Base-by-base conservation (phyloP, 2,113 vertebrate genomes). In the Pelecanus crispus region DNA sequence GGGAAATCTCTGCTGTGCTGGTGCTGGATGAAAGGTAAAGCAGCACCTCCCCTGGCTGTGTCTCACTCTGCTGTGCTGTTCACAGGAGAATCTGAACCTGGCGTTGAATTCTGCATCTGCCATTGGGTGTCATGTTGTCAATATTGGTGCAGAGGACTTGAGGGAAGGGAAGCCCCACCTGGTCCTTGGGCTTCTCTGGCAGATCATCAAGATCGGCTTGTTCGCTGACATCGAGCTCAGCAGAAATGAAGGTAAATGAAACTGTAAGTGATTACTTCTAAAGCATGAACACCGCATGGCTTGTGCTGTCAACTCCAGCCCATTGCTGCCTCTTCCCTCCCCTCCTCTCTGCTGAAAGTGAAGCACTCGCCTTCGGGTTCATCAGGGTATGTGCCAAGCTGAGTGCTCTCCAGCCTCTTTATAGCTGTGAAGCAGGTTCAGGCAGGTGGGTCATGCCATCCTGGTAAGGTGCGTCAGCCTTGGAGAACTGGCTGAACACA, bases 111-210 rank as follows among this genome's bases (percentile, higher is more conserved):
- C 99, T 1, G 99, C 99, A 15, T 99, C 99, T 0, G 99, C 99
- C 92, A 99, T 99, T 8, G 99, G 99, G 44, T 99, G 99, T 93
- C 99, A 99, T n/a, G 99, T 99, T 55, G 99, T 99, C 88, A 99
- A 99, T 92, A 99, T 99, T 26, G 99, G 99, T 1, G 99, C 99
- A 16, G 98, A 99, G 90, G 99, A 99, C 92, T 97, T 99, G 94
- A 98, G 98, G 86, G 99, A 99, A 97, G 99, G 99, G 24, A 99
- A 99, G 75, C 99, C 99, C 44, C 99, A 99, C 94, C 98, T 99
- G 97, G 99, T 99, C 47, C 98, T 99, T 29, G 99, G 99, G 29
- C 98, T 99, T 10, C 98, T 99, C 58, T 99, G 99, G 99, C 99
- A 99, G 98, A 99, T 99, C 73, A 99, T 99, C 95, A 99, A 99